Evolutionary conservation across 2,113 vertebrate species (phyloP).

Genomic region (Mormyrus lacerda): DNA sequence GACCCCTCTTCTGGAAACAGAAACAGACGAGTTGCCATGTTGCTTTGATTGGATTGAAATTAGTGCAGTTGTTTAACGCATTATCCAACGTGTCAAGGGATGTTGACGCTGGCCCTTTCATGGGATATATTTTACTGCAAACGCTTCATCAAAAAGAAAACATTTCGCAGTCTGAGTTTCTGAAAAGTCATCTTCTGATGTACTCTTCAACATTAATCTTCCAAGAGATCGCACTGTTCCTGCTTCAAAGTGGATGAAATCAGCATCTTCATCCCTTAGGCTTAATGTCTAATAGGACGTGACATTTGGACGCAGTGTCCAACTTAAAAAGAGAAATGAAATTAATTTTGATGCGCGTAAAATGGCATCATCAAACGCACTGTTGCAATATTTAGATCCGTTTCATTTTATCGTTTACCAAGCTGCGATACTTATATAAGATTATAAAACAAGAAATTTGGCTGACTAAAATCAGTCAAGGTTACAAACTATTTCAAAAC

Average conservation of each 20-base stretch:
- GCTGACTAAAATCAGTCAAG: not conserved
- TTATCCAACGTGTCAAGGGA: not conserved
- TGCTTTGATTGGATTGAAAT: not conserved
- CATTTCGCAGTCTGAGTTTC: not conserved
- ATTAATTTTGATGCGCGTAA: not conserved
- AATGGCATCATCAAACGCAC: not conserved
- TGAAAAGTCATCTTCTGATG: not conserved
- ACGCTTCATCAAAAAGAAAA: constrained; percentile 7
- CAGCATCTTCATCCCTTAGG: not conserved
- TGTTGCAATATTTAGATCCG: not conserved
- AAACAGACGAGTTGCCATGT: not conserved
- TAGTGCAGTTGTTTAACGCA: not conserved
- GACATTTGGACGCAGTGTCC: not conserved
- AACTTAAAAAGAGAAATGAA: not conserved
- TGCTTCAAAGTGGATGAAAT: not conserved
- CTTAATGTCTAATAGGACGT: not conserved
- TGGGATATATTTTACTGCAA: not conserved
- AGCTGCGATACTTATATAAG: not conserved
- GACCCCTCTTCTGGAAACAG: not conserved
- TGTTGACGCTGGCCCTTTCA: not conserved
- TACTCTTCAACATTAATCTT: not conserved
- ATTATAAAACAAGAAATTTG: not conserved
- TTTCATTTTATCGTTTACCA: not conserved
- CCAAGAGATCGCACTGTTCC: not conserved
- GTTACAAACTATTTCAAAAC: not conserved